Percentiles rank a stretch among this genome's conserved stretches.
phyloP scores from a whole-genome alignment of 2,888 invertebrate species.

The Eupelmus urozonus region DNA sequence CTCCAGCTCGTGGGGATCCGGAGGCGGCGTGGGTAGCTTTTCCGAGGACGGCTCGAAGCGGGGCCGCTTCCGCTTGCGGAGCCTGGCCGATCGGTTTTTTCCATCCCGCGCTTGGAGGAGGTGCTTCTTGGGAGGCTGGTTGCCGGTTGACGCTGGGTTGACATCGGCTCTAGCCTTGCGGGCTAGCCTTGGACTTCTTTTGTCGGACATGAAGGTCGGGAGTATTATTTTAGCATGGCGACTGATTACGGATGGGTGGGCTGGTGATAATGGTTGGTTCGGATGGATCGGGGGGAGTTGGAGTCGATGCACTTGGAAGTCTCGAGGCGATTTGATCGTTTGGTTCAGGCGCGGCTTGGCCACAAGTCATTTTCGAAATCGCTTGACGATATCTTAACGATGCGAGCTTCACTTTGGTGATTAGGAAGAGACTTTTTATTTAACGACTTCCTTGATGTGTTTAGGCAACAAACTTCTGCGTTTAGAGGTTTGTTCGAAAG shows the following conservation, averaged over 20 bases:
- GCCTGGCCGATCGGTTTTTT: conserved; percentile 7
- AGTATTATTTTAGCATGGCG: background rate
- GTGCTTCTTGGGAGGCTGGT: background rate
- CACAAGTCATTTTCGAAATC: too few species aligned
- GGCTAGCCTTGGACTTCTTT: background rate
- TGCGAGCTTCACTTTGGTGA: too few species aligned
- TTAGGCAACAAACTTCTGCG: too few species aligned
- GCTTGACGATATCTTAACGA: too few species aligned
- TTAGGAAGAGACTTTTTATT: too few species aligned
- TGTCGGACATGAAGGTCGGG: conserved; percentile 24
- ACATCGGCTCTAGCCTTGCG: background rate
- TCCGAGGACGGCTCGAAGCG: conserved; percentile 38
- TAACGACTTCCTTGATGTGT: too few species aligned
- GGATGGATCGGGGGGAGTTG: too few species aligned
- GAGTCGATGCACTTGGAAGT: too few species aligned
- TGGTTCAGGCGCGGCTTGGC: too few species aligned
- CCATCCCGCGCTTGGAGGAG: conserved; percentile 22
- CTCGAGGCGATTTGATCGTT: too few species aligned
- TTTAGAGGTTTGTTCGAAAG: too few species aligned
- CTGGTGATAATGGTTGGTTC: too few species aligned
- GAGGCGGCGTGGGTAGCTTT: conserved; percentile 77
- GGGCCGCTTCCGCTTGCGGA: conserved; percentile 43
- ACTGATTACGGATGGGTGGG: background rate
- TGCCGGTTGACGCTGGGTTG: background rate
- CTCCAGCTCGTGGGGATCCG: conserved; percentile 71